phyloP scores from a whole-genome alignment of 1,140 invertebrate genomes.

The Oncopodura yosiiana region DNA sequence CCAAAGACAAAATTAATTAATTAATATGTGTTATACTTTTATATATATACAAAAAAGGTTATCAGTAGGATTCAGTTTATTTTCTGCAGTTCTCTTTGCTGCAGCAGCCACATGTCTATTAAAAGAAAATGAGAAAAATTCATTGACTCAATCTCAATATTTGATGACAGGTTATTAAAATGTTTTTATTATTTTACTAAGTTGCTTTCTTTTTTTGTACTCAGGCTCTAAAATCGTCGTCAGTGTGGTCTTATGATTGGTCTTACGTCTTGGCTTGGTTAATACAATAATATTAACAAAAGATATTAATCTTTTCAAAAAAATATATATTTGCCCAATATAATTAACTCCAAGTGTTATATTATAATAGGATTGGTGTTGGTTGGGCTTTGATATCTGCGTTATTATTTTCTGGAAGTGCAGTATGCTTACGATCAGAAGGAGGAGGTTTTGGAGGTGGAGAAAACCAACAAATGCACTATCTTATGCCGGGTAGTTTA shows the following conservation, averaged over 20 bases:
- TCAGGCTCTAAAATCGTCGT: conserved; percentile 76
- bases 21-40: no score
- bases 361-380: conserved; percentile 83
- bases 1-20: no score
- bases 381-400: conserved; percentile 75
- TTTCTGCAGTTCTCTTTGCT: conserved; percentile 65
- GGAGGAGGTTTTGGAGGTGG: conserved; percentile 48
- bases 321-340: no score
- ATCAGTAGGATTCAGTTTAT: conserved; percentile 61
- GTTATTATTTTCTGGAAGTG: conserved; percentile 81
- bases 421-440: conserved; percentile 83
- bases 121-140: conserved; percentile 54
- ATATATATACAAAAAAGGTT: no score
- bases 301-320: no score
- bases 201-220: conserved; percentile 32
- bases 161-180: conserved; percentile 65
- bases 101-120: conserved; percentile 65
- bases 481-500: conserved; percentile 85
- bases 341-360: no score
- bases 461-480: conserved; percentile 91
- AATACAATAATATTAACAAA: no score
- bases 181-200: conserved; percentile 1
- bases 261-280: conserved; percentile 90
- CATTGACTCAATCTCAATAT: conserved; percentile 70
- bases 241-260: conserved; percentile 83